phyloP scores from a whole-genome alignment of 2,113 vertebrate species.

The Zonotrichia leucophrys region DNA sequence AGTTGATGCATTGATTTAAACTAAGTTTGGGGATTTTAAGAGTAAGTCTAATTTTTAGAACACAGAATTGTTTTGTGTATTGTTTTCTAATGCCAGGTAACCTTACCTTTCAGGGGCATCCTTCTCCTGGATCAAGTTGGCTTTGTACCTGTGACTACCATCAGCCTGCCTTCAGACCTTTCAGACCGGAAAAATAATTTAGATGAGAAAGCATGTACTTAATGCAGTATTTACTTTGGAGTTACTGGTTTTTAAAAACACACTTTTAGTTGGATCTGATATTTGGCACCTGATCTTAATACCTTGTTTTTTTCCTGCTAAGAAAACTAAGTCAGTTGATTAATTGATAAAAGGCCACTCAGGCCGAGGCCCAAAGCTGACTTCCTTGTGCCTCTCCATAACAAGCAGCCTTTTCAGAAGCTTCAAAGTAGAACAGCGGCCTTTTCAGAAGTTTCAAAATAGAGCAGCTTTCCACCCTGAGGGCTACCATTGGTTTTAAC shows the following conservation, averaged over 20 bases:
- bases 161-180: conserved; percentile 62
- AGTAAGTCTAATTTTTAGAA: background rate
- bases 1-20: background rate
- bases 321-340: conserved; percentile 18
- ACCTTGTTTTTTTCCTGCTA: conserved; percentile 21
- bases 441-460: background rate
- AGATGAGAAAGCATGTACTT: conserved; percentile 67
- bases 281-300: conserved; percentile 58
- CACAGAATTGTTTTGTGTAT: background rate
- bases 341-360: background rate
- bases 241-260: conserved; percentile 4
- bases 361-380: background rate
- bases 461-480: conserved; percentile 24
- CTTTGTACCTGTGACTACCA: conserved; percentile 50
- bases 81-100: conserved; percentile 8
- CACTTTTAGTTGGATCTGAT: conserved; percentile 19
- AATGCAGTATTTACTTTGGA: conserved; percentile 15
- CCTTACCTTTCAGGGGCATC: conserved; percentile 70
- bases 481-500: conserved; percentile 43
- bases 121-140: conserved; percentile 69
- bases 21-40: background rate
- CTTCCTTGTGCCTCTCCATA: background rate
- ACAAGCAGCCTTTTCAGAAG: conserved; percentile 3
- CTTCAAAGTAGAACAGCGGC: background rate
- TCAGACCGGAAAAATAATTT: conserved; percentile 56